Percentiles rank a stretch among this genome's conserved stretches.
Conservation (phyloP, 2,113 vertebrate species). For the Python bivittatus region DNA sequence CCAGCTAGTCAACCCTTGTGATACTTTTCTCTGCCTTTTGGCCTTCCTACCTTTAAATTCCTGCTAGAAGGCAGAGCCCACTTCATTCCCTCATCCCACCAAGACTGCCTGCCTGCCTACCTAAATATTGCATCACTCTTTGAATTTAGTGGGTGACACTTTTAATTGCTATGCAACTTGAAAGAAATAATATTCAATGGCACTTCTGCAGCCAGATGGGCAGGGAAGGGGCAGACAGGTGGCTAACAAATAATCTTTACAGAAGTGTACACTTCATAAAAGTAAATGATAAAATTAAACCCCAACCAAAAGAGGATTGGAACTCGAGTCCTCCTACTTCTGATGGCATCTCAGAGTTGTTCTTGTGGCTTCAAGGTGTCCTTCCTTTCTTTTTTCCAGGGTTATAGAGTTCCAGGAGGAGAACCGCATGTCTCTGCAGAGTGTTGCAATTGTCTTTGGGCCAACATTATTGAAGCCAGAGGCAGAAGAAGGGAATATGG, state of each 20-base stretch:
- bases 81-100: background rate
- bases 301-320: background rate
- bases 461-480: slow-evolving; percentile 90
- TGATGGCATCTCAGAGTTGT: background rate
- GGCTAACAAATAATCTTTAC: background rate
- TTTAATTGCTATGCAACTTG: background rate
- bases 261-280: background rate
- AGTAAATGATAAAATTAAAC: background rate
- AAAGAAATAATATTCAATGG: background rate
- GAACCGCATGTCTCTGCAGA: slow-evolving; percentile 94
- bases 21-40: background rate
- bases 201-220: background rate
- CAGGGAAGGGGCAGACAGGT: background rate
- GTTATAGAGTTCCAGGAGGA: slow-evolving; percentile 82
- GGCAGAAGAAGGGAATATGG: slow-evolving; percentile 82
- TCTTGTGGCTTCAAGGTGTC: background rate
- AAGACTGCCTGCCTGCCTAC: too few relatives aligned
- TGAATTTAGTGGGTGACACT: background rate
- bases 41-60: background rate
- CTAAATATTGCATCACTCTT: background rate
- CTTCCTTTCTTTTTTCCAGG: slow-evolving; percentile 51
- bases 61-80: background rate
- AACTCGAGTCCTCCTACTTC: background rate
- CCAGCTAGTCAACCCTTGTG: background rate
- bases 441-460: slow-evolving; percentile 92